Percentiles rank a stretch among this genome's conserved stretches.
These are phyloP conservation scores for Trichopoda pennipes DNA, from an alignment of 2,888 invertebrate genomes.

Conservation along the genomic window DNA sequence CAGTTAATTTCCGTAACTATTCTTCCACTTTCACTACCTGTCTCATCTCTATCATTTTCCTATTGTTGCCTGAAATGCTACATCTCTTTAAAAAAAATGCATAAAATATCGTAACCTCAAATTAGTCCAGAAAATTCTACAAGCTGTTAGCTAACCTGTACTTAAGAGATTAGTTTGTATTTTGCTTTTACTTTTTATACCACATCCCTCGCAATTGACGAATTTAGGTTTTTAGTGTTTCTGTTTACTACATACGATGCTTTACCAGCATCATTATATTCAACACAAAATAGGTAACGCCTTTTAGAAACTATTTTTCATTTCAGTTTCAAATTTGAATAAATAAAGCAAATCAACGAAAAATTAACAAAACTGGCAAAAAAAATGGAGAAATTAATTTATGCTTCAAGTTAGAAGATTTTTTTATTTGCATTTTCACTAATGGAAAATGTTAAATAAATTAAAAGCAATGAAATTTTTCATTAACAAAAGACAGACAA, in stretches of 20 bases:
- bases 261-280: background rate
- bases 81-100: too few relatives aligned
- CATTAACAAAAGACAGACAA: background rate
- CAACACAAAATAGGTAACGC: background rate
- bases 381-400: background rate
- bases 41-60: too few relatives aligned
- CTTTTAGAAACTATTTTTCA: background rate
- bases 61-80: too few relatives aligned
- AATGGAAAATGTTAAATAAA: constrained; percentile 30
- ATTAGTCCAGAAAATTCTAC: too few relatives aligned
- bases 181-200: too few relatives aligned
- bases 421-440: background rate
- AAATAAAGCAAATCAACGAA: background rate
- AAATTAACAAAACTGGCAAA: background rate
- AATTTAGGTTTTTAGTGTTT: background rate
- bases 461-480: background rate
- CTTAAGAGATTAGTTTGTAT: too few relatives aligned
- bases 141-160: too few relatives aligned
- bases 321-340: too few relatives aligned
- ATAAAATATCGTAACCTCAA: too few relatives aligned
- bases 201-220: background rate
- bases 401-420: background rate
- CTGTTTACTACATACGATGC: background rate
- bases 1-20: too few relatives aligned
- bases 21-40: too few relatives aligned